Evolutionary conservation across 1,140 invertebrate genomes (phyloP).

Genomic region (Atta colombica): DNA sequence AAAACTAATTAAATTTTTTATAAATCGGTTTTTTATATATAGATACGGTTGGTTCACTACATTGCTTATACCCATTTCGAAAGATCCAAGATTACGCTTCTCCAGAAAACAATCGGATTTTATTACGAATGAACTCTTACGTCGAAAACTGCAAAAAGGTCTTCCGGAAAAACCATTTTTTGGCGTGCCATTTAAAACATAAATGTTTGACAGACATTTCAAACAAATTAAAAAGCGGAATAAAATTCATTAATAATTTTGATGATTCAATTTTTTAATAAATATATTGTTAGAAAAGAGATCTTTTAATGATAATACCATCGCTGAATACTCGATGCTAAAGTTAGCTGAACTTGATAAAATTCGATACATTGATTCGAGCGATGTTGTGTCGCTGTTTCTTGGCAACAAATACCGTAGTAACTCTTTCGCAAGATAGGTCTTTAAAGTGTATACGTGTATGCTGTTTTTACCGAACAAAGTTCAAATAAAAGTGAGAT

Average conservation of each 20-base stretch:
- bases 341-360: not conserved
- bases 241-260: not conserved
- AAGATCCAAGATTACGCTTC: slow-evolving; percentile 79
- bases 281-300: not conserved
- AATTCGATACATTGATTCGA: slow-evolving; percentile 50
- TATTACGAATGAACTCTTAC: slow-evolving; percentile 77
- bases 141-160: slow-evolving; percentile 72
- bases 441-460: not conserved
- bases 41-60: slow-evolving; percentile 82
- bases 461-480: not conserved
- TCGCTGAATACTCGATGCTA: not conserved
- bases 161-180: slow-evolving; percentile 74
- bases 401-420: slow-evolving; percentile 74
- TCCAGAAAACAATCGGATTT: slow-evolving; percentile 75
- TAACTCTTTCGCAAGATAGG: slow-evolving; percentile 27
- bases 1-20: not conserved
- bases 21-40: slow-evolving; percentile 53
- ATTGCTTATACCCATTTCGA: slow-evolving; percentile 71
- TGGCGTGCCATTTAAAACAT: slow-evolving; percentile 77
- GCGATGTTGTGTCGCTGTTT: slow-evolving; percentile 75
- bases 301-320: too few relatives aligned
- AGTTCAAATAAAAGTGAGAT: not conserved
- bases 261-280: not conserved
- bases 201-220: slow-evolving; percentile 7
- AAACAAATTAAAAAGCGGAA: not conserved